These are phyloP conservation scores for Recurvirostra avosetta DNA, from an alignment of 2,113 vertebrate genomes.

Conservation along the genomic window DNA sequence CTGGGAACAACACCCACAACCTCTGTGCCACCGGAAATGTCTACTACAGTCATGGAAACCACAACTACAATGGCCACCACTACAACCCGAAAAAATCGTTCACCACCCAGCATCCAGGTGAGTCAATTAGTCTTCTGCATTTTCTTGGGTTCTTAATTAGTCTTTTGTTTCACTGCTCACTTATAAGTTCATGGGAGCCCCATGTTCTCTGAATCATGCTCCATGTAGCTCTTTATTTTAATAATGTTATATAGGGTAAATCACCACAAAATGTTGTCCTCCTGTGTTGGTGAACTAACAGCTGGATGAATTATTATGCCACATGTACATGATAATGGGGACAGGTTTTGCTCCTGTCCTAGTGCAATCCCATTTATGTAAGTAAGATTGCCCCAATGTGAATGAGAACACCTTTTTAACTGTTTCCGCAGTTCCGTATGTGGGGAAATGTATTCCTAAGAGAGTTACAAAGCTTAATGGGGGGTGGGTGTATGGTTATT, in stretches of 20 bases:
- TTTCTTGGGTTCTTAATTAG: neutral
- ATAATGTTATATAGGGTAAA: neutral
- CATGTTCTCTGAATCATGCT: neutral
- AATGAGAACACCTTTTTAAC: neutral
- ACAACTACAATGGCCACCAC: slow-evolving; percentile 96
- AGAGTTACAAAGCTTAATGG: neutral
- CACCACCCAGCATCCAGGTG: slow-evolving; percentile 92
- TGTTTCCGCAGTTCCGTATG: neutral
- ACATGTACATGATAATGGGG: accelerated
- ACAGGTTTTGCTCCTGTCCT: neutral
- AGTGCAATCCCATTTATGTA: neutral
- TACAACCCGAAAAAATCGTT: slow-evolving; percentile 94
- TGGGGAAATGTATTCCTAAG: neutral
- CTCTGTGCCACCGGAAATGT: slow-evolving; percentile 93
- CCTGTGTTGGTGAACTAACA: neutral
- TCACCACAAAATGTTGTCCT: neutral
- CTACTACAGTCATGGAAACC: slow-evolving; percentile 97
- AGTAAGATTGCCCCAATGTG: neutral
- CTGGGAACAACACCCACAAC: slow-evolving; percentile 89
- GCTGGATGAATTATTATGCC: neutral
- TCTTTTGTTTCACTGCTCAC: neutral
- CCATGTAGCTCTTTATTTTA: neutral
- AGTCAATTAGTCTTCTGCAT: neutral
- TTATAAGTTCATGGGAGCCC: neutral
- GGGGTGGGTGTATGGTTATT: neutral